phyloP scores from a whole-genome alignment of 2,113 vertebrate genomes.

The Nesoenas mayeri region DNA sequence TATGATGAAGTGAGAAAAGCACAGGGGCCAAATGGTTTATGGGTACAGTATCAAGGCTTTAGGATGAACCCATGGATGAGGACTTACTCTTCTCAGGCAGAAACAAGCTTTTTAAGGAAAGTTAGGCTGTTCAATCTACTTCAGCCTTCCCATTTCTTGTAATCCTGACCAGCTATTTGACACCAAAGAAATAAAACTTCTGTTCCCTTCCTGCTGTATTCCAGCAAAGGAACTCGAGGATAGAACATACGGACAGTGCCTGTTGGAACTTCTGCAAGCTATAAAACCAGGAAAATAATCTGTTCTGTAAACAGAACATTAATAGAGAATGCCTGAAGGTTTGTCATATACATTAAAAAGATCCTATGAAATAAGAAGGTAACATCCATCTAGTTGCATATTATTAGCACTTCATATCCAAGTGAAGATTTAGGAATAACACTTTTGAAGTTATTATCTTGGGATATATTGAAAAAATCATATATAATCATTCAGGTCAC shows the following conservation, averaged over 20 bases:
- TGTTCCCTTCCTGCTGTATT: not conserved
- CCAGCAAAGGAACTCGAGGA: not conserved
- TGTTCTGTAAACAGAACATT: not conserved
- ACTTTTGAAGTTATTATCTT: not conserved
- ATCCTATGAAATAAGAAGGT: not conserved
- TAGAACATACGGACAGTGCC: not conserved
- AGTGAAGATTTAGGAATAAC: not conserved
- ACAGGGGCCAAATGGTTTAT: not conserved
- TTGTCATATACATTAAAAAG: not conserved
- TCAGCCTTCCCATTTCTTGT: not conserved
- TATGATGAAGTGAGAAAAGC: not conserved
- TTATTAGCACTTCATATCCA: not conserved
- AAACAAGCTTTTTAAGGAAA: not conserved
- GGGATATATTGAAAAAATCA: not conserved
- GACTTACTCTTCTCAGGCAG: not conserved
- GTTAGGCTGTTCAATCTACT: not conserved
- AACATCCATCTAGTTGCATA: not conserved
- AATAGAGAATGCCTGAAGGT: not conserved
- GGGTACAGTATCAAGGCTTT: not conserved
- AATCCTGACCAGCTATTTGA: not conserved
- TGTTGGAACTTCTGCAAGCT: not conserved
- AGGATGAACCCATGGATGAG: not conserved
- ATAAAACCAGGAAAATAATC: not conserved
- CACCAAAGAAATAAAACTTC: not conserved
- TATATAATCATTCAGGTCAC: not conserved